A percentile compares a stretch with the other conserved stretches of the same genome.
Evolutionary conservation across 2,113 vertebrate genomes (phyloP).

Genomic region (Mungos mungo): DNA sequence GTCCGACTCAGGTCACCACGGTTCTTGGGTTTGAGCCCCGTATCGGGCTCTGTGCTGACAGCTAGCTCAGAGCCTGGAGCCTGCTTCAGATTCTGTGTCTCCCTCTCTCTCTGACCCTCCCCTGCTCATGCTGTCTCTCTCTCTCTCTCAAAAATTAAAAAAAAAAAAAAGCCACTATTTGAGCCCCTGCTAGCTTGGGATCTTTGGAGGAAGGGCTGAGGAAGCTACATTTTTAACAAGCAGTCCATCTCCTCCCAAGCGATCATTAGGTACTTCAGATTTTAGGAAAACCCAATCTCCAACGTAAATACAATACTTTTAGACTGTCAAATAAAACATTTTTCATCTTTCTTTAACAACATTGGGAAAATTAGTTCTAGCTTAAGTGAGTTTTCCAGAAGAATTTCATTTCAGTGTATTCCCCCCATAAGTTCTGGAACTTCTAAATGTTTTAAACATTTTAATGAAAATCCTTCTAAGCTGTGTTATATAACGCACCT

Average conservation of each 20-base stretch:
- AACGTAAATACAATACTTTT: constrained; percentile 26
- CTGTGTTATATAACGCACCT: background rate
- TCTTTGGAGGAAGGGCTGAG: background rate
- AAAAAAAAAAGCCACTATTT: background rate
- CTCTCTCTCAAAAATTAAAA: too few species aligned
- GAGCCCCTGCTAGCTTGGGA: background rate
- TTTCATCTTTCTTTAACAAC: background rate
- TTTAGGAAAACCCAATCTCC: background rate
- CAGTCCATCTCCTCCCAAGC: background rate
- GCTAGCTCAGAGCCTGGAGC: too few species aligned
- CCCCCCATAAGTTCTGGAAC: background rate
- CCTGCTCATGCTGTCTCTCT: too few species aligned
- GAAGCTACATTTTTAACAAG: background rate
- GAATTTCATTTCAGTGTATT: constrained; percentile 17
- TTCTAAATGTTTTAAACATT: constrained; percentile 46
- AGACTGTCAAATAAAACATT: background rate
- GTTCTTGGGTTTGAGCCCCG: too few species aligned
- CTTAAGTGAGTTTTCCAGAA: constrained; percentile 6
- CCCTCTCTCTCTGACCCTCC: too few species aligned
- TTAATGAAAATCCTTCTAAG: constrained; percentile 33
- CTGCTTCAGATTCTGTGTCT: too few species aligned
- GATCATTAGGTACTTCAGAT: background rate
- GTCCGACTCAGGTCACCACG: too few species aligned
- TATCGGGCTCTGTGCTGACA: too few species aligned
- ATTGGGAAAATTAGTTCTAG: background rate